Conservation (phyloP, 2,113 vertebrate species). For the Paradoxurus hermaphroditus region DNA sequence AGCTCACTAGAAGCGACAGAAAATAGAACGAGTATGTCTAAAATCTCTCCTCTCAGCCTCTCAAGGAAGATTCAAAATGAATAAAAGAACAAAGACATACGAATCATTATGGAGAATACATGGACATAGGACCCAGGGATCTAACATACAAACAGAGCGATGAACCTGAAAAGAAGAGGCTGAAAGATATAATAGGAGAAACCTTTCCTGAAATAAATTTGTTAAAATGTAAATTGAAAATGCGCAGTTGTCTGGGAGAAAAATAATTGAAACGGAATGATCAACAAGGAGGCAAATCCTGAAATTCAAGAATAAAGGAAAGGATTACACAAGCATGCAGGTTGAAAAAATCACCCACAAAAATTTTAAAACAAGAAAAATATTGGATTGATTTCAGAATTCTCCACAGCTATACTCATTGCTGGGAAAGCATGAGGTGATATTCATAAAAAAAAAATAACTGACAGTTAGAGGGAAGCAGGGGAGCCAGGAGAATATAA, state of each 20-base stretch:
- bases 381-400: neutral
- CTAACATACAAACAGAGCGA: neutral
- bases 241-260: neutral
- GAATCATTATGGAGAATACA: neutral
- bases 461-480: neutral
- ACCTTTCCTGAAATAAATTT: neutral
- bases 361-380: neutral
- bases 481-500: neutral
- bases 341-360: neutral
- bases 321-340: neutral
- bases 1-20: neutral
- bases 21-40: neutral
- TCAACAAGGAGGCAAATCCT: neutral
- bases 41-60: neutral
- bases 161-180: neutral
- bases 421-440: neutral
- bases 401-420: neutral
- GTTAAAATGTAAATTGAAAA: neutral
- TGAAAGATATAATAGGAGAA: neutral
- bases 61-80: neutral
- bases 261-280: neutral
- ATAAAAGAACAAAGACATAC: neutral
- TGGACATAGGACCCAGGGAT: neutral
- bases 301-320: neutral
- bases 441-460: neutral